These are phyloP conservation scores for Nannospalax galili DNA, from an alignment of 2,113 vertebrate species.

Conservation along the genomic window DNA sequence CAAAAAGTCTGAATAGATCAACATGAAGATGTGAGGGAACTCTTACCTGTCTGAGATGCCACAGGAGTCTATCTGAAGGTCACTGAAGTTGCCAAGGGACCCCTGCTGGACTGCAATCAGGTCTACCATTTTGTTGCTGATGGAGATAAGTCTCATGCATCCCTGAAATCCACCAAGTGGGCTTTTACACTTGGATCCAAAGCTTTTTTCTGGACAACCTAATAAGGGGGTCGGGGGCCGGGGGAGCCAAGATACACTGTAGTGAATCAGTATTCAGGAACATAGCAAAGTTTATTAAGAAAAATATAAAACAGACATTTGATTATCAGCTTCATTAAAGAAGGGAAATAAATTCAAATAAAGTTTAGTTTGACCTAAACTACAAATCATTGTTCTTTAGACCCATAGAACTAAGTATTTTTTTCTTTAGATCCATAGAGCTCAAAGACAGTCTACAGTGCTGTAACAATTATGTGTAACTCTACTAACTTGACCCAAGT, in stretches of 20 bases:
- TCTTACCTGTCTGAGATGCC: constrained; percentile 95
- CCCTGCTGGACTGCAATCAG: constrained; percentile 93
- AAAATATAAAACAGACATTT: constrained; percentile 1
- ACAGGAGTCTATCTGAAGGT: constrained; percentile 95
- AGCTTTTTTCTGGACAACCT: constrained; percentile 91
- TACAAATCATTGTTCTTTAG: not conserved
- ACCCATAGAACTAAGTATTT: too few relatives aligned
- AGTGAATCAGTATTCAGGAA: not conserved
- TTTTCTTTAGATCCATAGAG: constrained; percentile 16
- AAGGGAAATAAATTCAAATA: not conserved
- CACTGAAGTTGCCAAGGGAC: constrained; percentile 92
- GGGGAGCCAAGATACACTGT: not conserved
- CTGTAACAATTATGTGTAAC: not conserved
- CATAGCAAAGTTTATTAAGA: not conserved
- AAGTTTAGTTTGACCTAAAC: constrained; percentile 53
- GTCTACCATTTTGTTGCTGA: constrained; percentile 88
- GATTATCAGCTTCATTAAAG: not conserved
- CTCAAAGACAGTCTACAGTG: not conserved
- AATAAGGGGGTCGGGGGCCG: constrained; percentile 62
- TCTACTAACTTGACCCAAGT: not conserved
- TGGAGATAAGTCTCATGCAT: constrained; percentile 92
- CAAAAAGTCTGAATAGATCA: not conserved
- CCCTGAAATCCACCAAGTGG: constrained; percentile 92
- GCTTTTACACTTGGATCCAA: constrained; percentile 86
- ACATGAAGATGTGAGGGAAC: not conserved